Evolutionary conservation across 2,888 invertebrate genomes (phyloP), one percentile per base, ranked within the genome.

Genomic region (Alentia gelatinosa): DNA sequence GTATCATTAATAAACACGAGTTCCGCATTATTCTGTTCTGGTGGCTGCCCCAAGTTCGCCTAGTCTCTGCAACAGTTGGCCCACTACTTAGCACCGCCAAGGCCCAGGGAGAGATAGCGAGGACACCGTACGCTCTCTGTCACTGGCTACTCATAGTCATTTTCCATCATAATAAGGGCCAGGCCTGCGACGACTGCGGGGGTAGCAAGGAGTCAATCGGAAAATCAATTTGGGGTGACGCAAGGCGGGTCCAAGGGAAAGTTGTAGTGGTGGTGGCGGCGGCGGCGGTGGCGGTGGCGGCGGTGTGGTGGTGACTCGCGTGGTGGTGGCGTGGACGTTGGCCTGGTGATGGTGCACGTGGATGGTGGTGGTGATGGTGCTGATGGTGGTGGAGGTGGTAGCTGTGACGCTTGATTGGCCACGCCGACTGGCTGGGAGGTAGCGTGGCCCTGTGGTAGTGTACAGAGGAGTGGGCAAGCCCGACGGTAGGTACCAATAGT

Each of bases 71-170:
- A 86, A 86, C 86, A 86, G 86, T 86, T 42, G 42, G 50, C 15
- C 37, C 37, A 79, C 79, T 19, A 79, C 39, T 23, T 79, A 79
- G 37, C 79, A 23, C 79, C 37, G 39, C 35, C 37, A 79, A 39
- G 15, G 74, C 74, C 26, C 35, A 23, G 15, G 23, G 79, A 39
- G 35, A 35, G 79, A 79, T 39, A 39, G 79, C 79, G 79, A 79
- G 39, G 39, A 35, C 12, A 37, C 79, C 19, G 79, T 19, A 39
- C 79, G 15, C 39, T 35, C 79, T 79, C 79, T 39, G 37, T 79
- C 79, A 79, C 79, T 79, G 79, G 79, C 79, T 79, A 79, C 79
- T 79, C 79, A 79, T 79, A 79, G 79, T 79, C 79, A 79, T 79
- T 79, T 39, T 37, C 79, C 79, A 79, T 79, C 39, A 79, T 79